Conservation (phyloP, 2,113 vertebrate species). For the Myxocyprinus asiaticus region DNA sequence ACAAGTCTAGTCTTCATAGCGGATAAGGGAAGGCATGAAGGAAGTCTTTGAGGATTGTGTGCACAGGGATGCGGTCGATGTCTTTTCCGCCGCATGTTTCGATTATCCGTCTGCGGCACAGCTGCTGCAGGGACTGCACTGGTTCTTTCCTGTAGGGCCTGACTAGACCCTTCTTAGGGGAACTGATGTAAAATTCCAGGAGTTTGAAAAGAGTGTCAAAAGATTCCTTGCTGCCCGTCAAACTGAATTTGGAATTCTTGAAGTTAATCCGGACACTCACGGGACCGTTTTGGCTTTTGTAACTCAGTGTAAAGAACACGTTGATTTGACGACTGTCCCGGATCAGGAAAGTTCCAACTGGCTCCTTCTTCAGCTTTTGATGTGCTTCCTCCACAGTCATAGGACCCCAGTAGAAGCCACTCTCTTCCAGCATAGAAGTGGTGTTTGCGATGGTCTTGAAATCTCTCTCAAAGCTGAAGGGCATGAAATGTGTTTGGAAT, state of each 20-base stretch:
- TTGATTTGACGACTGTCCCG: slow-evolving; percentile 93
- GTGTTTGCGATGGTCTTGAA: slow-evolving; percentile 86
- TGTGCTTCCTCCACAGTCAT: slow-evolving; percentile 89
- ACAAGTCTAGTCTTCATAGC: slow-evolving; percentile 66
- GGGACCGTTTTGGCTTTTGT: slow-evolving; percentile 83
- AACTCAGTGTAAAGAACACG: slow-evolving; percentile 94
- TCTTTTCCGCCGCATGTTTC: slow-evolving; percentile 78
- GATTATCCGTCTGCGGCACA: slow-evolving; percentile 87
- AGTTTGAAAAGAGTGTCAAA: slow-evolving; percentile 91
- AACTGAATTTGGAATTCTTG: slow-evolving; percentile 83
- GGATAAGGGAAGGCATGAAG: slow-evolving; percentile 88
- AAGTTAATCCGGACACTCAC: slow-evolving; percentile 91
- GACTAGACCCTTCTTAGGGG: slow-evolving; percentile 83
- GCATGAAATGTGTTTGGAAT: slow-evolving; percentile 84
- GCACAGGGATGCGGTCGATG: slow-evolving; percentile 79
- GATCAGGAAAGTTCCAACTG: slow-evolving; percentile 89
- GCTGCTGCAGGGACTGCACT: slow-evolving; percentile 86
- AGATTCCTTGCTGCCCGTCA: slow-evolving; percentile 86
- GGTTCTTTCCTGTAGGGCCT: slow-evolving; percentile 84
- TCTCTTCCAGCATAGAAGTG: slow-evolving; percentile 85
- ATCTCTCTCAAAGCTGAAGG: slow-evolving; percentile 85
- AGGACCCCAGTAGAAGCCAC: slow-evolving; percentile 96
- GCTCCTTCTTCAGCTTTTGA: slow-evolving; percentile 81
- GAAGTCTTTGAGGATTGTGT: slow-evolving; percentile 85
- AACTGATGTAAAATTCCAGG: slow-evolving; percentile 88